Evolutionary conservation across 1,140 invertebrate genomes (phyloP), one percentile per base, ranked within the genome.

Genomic region (Drosophila oshimai): DNA sequence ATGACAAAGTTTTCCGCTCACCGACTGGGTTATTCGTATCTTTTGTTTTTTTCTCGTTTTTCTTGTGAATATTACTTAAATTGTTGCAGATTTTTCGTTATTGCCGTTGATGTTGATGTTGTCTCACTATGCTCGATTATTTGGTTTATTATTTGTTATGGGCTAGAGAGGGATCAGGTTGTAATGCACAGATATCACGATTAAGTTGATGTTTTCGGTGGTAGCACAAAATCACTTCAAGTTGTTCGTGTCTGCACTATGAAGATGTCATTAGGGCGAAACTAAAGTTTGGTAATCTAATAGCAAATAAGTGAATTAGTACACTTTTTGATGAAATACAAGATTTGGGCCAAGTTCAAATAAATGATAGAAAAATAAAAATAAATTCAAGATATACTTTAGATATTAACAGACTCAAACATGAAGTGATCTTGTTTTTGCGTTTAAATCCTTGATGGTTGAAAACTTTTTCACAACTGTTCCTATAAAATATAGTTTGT

Each of bases 151-250:
- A 64, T 62, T 51, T 70, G 47, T 60, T 73, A 76, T 44, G 57
- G 51, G 54, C 62, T 74, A 73, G 71, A 78, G 71, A 41, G 69
- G 69, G 49, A 61, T 74, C 55, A 37, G 41, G 44, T 79, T 54
- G 57, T 84, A 84, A 78, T 70, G 46, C 74, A 79, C 62, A 84
- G 67, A 71, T 71, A 53, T 65, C 70, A 86, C 79, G 58, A 86
- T 71, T 79, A 65, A 60, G 37, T 81, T 71, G 70, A 58, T 37
- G 51, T 74, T 79, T 49, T 47, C 42, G 53, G 42, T 39, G 31
- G 54, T 44, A 44, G 50, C 49, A 78, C 50, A 39, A 84, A 84
- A 75, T 86, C 80, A 86, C 80, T 79, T 86, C 51, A 86, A 68
- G 76, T 31, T 68, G 33, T 65, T 36, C 61, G 50, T 39, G 22